phyloP scores from a whole-genome alignment of 2,113 vertebrate species.

The Alosa alosa region DNA sequence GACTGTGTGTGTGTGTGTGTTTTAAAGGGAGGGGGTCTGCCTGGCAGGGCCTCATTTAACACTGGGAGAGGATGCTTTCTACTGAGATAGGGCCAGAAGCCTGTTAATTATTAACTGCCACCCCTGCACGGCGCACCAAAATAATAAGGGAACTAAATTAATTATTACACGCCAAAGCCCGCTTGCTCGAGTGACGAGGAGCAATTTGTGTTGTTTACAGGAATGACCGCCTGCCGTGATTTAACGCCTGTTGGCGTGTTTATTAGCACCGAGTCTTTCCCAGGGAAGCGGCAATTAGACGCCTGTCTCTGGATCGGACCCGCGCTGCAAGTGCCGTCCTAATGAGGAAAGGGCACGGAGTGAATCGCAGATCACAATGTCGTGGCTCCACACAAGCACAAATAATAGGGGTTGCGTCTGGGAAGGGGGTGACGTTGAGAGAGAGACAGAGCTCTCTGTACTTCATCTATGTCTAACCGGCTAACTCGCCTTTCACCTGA shows the following conservation, averaged over 20 bases:
- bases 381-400: neutral
- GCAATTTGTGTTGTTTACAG: conserved; percentile 59
- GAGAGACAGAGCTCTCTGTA: neutral
- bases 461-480: neutral
- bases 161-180: conserved; percentile 57
- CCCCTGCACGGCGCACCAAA: conserved; percentile 52
- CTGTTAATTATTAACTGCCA: conserved; percentile 64
- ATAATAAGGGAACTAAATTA: conserved; percentile 61
- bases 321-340: conserved; percentile 47
- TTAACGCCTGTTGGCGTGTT: conserved; percentile 50
- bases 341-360: conserved; percentile 48
- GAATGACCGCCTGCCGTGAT: conserved; percentile 54
- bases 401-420: neutral
- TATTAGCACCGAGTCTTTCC: conserved; percentile 36
- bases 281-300: conserved; percentile 50
- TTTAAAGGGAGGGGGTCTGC: conserved; percentile 13
- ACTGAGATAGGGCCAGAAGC: conserved; percentile 46
- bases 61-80: conserved; percentile 39
- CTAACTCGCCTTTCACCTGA: neutral
- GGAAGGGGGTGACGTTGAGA: neutral
- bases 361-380: neutral
- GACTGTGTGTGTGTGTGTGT: conserved; percentile 17
- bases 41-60: conserved; percentile 34
- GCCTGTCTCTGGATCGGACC: conserved; percentile 32
- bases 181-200: conserved; percentile 41